Evolutionary conservation across 2,113 vertebrate species (phyloP).

Genomic region (Megaleporinus macrocephalus): DNA sequence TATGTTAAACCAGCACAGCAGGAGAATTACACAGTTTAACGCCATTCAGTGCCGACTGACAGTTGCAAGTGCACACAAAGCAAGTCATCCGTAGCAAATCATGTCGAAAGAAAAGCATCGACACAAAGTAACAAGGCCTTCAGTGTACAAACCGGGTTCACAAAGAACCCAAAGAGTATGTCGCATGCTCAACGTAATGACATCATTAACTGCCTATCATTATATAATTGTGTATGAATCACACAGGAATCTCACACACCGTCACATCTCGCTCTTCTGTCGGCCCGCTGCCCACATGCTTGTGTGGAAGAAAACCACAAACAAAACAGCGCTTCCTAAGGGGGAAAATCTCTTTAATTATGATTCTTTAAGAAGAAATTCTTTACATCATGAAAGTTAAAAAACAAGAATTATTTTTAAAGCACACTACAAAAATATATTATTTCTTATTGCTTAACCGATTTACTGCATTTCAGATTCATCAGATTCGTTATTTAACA

Average conservation of each 20-base stretch:
- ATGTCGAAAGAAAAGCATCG: not conserved
- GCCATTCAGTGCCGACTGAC: slow-evolving; percentile 23
- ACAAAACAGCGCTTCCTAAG: too few relatives aligned
- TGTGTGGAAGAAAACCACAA: too few relatives aligned
- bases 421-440: too few relatives aligned
- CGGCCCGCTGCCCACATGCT: too few relatives aligned
- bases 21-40: slow-evolving; percentile 14
- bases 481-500: too few relatives aligned
- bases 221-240: not conserved
- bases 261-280: not conserved
- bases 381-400: too few relatives aligned
- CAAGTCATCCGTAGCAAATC: not conserved
- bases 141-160: not conserved
- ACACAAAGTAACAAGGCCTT: not conserved
- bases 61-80: slow-evolving; percentile 12
- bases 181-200: not conserved
- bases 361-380: too few relatives aligned
- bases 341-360: too few relatives aligned
- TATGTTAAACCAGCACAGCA: slow-evolving; percentile 23
- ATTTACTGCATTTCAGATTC: too few relatives aligned
- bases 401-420: too few relatives aligned
- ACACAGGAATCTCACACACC: not conserved
- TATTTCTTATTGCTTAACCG: too few relatives aligned
- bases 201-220: not conserved
- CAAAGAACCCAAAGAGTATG: not conserved